These are phyloP conservation scores for Gymnobelideus leadbeateri DNA, from an alignment of 2,113 vertebrate genomes.

Conservation along the genomic window DNA sequence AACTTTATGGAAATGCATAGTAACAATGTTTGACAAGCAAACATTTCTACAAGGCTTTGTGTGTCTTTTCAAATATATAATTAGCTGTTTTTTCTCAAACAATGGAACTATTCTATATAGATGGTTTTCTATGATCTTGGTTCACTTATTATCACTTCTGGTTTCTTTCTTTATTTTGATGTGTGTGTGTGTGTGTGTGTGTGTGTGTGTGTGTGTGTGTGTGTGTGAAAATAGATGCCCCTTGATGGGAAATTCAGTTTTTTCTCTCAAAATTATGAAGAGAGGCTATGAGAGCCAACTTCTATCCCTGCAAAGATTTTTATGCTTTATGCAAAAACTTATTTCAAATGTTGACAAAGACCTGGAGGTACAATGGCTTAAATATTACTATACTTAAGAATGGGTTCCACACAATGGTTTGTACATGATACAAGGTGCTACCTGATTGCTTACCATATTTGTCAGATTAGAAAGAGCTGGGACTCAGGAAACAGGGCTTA, in stretches of 20 bases:
- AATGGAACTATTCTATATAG: neutral
- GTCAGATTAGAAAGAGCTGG: neutral
- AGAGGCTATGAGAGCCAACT: neutral
- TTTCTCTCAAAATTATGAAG: neutral
- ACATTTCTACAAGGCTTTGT: neutral
- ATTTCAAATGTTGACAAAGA: neutral
- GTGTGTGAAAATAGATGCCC: neutral
- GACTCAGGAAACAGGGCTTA: neutral
- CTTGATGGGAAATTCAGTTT: neutral
- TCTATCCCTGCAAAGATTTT: neutral
- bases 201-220: too few relatives aligned
- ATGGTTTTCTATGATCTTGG: neutral
- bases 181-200: neutral
- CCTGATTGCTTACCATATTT: neutral
- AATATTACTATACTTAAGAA: neutral
- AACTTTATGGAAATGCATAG: neutral
- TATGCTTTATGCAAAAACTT: neutral
- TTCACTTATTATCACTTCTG: neutral
- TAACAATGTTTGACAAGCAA: neutral
- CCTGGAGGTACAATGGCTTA: neutral
- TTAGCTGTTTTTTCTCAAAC: neutral
- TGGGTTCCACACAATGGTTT: neutral
- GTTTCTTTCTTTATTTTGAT: too few relatives aligned
- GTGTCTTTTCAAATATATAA: neutral
- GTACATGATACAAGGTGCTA: neutral